phyloP scores from a whole-genome alignment of 2,797 vertebrate genomes.

The Chaenodraco wilsoni region DNA sequence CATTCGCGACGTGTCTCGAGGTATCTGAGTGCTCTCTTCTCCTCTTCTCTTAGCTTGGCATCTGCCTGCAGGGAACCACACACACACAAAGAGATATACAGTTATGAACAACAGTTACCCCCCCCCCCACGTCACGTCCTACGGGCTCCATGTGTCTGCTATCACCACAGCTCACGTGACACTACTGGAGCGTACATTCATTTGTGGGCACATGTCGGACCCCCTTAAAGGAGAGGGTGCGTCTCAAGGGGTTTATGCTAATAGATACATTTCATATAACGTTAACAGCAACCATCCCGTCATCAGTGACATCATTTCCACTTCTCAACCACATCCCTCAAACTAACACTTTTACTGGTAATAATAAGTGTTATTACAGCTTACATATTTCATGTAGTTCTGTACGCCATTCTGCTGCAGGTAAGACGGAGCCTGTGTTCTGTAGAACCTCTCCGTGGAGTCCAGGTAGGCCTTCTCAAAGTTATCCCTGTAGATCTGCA shows the following conservation, averaged over 20 bases:
- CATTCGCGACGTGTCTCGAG: constrained; percentile 97
- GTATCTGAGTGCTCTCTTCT: constrained; percentile 96
- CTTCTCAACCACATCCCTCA: not conserved
- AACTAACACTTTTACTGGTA: not conserved
- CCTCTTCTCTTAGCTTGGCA: constrained; percentile 96
- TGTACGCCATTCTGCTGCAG: constrained; percentile 98
- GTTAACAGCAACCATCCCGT: not conserved
- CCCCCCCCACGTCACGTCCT: too few species aligned
- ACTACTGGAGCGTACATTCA: not conserved
- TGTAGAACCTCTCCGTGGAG: constrained; percentile 98
- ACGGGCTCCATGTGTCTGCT: not conserved
- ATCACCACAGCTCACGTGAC: not conserved
- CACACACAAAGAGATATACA: not conserved
- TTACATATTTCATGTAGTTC: constrained; percentile 99
- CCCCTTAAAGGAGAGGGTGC: too few species aligned
- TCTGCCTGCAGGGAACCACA: constrained; percentile 86
- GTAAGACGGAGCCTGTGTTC: constrained; percentile 97
- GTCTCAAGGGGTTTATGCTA: too few species aligned
- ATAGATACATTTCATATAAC: too few species aligned
- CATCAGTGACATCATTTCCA: not conserved
- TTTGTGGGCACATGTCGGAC: not conserved
- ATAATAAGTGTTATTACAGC: not conserved
- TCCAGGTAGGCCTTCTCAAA: constrained; percentile 99
- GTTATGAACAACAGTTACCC: not conserved
- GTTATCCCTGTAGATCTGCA: constrained; percentile 99